Evolutionary conservation across 2,888 invertebrate species (phyloP).

Genomic region (Orgyia antiqua): DNA sequence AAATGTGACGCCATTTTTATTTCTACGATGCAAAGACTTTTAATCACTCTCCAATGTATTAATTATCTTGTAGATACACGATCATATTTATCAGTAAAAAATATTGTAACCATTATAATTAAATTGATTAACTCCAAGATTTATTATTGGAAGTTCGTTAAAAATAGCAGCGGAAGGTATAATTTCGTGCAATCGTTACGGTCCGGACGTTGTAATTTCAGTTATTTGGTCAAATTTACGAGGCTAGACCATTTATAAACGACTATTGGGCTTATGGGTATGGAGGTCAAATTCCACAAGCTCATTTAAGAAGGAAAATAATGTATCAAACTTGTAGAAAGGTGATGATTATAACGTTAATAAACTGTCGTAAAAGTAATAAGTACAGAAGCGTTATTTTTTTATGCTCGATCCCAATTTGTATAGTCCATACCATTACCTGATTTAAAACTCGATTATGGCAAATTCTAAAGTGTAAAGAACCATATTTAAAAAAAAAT

Average conservation of each 20-base stretch:
- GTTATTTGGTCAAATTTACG: constrained; percentile 26
- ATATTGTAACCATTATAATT: constrained; percentile 5
- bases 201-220: constrained; percentile 16
- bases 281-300: constrained; percentile 17
- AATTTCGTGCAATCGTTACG: constrained; percentile 20
- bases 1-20: too few relatives aligned
- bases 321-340: constrained; percentile 8
- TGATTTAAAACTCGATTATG: too few relatives aligned
- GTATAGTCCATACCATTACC: too few relatives aligned
- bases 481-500: too few relatives aligned
- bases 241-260: constrained; percentile 11
- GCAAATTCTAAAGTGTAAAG: too few relatives aligned
- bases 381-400: too few relatives aligned
- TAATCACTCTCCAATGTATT: constrained; percentile 7
- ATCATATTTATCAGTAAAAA: constrained; percentile 9
- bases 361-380: too few relatives aligned
- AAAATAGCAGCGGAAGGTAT: constrained; percentile 17
- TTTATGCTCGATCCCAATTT: too few relatives aligned
- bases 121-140: constrained; percentile 23
- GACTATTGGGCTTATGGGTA: constrained; percentile 5
- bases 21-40: too few relatives aligned
- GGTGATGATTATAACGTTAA: constrained; percentile 5
- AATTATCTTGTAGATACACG: constrained; percentile 14
- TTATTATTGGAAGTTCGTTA: constrained; percentile 11
- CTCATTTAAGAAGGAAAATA: constrained; percentile 9